phyloP scores from a whole-genome alignment of 2,797 vertebrate species.

The Sebastes dallii region DNA sequence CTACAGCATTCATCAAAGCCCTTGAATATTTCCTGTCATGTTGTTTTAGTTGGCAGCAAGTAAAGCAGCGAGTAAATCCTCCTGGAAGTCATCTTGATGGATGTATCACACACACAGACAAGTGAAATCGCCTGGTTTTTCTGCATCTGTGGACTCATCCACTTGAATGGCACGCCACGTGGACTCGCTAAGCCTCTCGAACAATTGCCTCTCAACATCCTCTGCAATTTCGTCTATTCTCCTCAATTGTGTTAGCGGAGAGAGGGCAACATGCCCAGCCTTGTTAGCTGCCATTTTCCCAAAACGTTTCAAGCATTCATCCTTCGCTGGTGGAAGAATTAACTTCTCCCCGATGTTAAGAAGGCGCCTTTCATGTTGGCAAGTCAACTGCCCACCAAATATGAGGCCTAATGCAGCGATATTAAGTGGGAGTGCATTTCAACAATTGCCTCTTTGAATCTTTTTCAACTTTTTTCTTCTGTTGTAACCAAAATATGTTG shows the following conservation, averaged over 20 bases:
- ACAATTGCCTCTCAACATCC: slow-evolving; percentile 50
- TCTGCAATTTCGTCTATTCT: slow-evolving; percentile 49
- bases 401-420: background rate
- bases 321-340: slow-evolving; percentile 15
- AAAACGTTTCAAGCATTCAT: slow-evolving; percentile 28
- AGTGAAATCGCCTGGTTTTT: slow-evolving; percentile 28
- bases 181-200: slow-evolving; percentile 52
- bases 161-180: slow-evolving; percentile 32
- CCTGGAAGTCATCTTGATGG: slow-evolving; percentile 32
- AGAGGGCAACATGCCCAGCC: slow-evolving; percentile 47
- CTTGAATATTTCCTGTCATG: background rate
- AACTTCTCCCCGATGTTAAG: background rate
- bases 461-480: background rate
- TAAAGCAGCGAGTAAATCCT: slow-evolving; percentile 18
- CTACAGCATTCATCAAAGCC: background rate
- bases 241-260: slow-evolving; percentile 31
- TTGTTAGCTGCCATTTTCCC: slow-evolving; percentile 35
- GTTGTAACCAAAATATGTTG: no score
- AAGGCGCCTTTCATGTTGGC: slow-evolving; percentile 4
- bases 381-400: background rate
- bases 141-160: slow-evolving; percentile 39
- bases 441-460: background rate
- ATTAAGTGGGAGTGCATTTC: background rate
- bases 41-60: slow-evolving; percentile 9
- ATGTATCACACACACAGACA: slow-evolving; percentile 27